Base-by-base conservation (phyloP, 2,797 vertebrate genomes). In the Muscicapa striata region DNA sequence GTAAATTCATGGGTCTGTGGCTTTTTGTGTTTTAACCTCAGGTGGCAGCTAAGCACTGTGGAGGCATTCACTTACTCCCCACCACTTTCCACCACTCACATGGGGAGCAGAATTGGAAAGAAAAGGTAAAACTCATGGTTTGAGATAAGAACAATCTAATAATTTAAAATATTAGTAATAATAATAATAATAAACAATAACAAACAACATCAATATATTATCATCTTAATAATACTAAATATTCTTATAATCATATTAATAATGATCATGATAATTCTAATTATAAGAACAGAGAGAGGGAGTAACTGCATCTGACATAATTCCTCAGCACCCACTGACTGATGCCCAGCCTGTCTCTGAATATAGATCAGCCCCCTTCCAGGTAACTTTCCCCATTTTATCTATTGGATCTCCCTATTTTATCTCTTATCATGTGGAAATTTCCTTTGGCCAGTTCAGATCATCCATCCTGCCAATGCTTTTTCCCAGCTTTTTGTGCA, bases 61-160 rank as follows among this genome's bases (percentile, higher is more conserved):
- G 13, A 49, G 13, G 5, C 6, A 34, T 10, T 69, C 3, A 29
- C 27, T 11, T 17, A 1, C 12, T 36, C 3, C 7, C 8, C 5
- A 7, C 7, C 5, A 26, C 7, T 30, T 51, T 41, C 51, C 8
- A 18, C 6, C 9, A 13, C 51, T 38, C 15, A n/a, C 5, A 17
- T 10, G 18, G 32, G 15, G 3, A 36, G 13, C 1, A 58, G 23
- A 58, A 57, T 14, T 49, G 22, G 19, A 79, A 49, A 72, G 10
- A 64, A 43, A 64, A 72, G 1, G 9, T 72, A 40, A 72, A 82
- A 54, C 9, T 13, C 15, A 23, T n/a, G 13, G 3, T 22, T 51
- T 32, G 48, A 49, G 48, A 49, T 49, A 45, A n/a, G 4, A 58
- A 14, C 13, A 43, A 49, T 20, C 5, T n/a, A 58, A 64, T n/a